Conservation (phyloP, 1,140 invertebrate species). For the Odontomachus brunneus region DNA sequence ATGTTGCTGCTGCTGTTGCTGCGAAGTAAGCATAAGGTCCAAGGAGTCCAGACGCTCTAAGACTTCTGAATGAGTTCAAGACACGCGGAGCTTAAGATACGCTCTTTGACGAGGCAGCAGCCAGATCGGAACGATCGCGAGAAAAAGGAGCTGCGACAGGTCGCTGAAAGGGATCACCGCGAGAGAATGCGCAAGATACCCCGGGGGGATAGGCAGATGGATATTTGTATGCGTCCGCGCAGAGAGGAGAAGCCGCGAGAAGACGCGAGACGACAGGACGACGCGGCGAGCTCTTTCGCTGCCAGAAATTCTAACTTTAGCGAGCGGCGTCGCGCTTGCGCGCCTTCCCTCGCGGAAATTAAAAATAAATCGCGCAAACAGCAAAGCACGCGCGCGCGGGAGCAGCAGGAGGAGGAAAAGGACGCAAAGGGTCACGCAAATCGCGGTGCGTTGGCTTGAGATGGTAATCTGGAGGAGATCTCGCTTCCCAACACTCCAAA, state of each 20-base stretch:
- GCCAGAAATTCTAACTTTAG: slow-evolving; percentile 79
- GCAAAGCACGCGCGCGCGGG: neutral
- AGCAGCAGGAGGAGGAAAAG: neutral
- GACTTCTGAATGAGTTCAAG: neutral
- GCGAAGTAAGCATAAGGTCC: slow-evolving; percentile 8
- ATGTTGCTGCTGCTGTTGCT: slow-evolving; percentile 77
- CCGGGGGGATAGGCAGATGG: too few relatives aligned
- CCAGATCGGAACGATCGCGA: too few relatives aligned
- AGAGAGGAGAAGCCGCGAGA: slow-evolving; percentile 26
- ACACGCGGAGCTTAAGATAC: neutral
- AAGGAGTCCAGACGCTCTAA: neutral
- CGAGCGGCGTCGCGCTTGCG: slow-evolving; percentile 69
- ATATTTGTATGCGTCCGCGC: neutral
- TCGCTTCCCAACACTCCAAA: too few relatives aligned
- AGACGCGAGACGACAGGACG: slow-evolving; percentile 39
- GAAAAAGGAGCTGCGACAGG: neutral
- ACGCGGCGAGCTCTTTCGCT: slow-evolving; percentile 40
- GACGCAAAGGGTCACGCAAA: neutral
- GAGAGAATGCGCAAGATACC: too few relatives aligned
- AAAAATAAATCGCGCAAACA: slow-evolving; percentile 78
- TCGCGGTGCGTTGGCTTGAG: too few relatives aligned
- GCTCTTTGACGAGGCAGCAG: too few relatives aligned
- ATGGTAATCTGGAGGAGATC: too few relatives aligned
- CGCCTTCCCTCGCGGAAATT: slow-evolving; percentile 77
- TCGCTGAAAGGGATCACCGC: neutral